Conservation (phyloP, 2,797 vertebrate genomes). For the Pseudomugil tenellus region DNA sequence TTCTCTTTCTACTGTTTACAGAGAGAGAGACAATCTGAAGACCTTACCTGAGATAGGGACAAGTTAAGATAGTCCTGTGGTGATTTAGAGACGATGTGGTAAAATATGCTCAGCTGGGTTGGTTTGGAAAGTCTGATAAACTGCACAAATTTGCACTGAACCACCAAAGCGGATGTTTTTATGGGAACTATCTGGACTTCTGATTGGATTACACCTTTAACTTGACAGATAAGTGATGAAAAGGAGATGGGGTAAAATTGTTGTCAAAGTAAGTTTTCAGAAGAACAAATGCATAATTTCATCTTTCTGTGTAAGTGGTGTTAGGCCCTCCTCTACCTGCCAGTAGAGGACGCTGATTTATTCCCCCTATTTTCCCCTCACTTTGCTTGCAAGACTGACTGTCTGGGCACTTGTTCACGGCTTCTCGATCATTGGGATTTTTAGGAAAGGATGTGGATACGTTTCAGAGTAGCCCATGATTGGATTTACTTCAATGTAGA, state of each 20-base stretch:
- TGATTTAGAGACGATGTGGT: background rate
- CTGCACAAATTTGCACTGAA: background rate
- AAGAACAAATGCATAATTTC: background rate
- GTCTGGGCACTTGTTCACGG: background rate
- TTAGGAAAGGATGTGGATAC: background rate
- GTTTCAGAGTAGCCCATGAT: background rate
- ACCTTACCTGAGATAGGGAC: background rate
- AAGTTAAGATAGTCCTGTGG: background rate
- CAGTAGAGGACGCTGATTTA: too few species aligned
- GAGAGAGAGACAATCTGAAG: background rate
- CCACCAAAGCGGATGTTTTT: background rate
- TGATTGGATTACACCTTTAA: too few species aligned
- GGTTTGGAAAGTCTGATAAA: background rate
- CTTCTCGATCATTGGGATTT: background rate
- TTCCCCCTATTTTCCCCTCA: too few species aligned
- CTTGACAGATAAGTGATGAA: background rate
- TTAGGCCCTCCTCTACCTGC: too few species aligned
- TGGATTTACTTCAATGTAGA: background rate
- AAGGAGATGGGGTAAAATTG: background rate
- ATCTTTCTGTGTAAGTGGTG: too few species aligned
- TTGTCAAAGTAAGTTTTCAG: background rate
- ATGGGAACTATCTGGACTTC: background rate
- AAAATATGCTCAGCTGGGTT: background rate
- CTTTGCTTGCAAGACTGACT: background rate
- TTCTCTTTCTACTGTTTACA: background rate